Conservation (phyloP, 92 coral and sea anemone species). For the Hydrozoanthus gracilis region DNA sequence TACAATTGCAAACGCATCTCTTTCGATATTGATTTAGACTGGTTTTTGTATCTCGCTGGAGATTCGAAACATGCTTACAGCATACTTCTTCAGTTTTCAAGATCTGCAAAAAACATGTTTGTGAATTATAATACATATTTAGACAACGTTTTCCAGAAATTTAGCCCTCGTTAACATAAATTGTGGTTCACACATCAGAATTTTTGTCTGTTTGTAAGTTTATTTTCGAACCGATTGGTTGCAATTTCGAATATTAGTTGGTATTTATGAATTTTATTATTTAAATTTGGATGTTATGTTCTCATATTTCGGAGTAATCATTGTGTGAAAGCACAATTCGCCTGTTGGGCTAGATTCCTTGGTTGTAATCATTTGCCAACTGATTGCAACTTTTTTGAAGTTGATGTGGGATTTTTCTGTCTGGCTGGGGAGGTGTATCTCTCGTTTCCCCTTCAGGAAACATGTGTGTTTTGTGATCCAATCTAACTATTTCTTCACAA, state of each 20-base stretch:
- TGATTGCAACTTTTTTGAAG: constrained; percentile 1
- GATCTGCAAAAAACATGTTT: constrained; percentile 29
- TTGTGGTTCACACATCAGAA: neutral
- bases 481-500: constrained; percentile 26
- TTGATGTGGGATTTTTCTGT: constrained; percentile 33
- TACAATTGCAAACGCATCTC: constrained; percentile 11
- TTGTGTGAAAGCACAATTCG: neutral
- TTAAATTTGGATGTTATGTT: neutral
- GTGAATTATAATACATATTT: neutral
- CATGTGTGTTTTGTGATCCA: constrained; percentile 20
- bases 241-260: neutral
- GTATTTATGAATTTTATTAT: constrained; percentile 12
- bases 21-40: neutral
- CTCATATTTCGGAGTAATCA: constrained; percentile 13
- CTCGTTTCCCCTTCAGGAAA: constrained; percentile 13
- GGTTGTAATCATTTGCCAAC: neutral
- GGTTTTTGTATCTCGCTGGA: neutral
- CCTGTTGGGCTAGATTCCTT: neutral
- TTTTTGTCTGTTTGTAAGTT: neutral
- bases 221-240: neutral
- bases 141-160: neutral
- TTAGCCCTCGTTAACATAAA: neutral
- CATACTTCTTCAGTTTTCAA: neutral
- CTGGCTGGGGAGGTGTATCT: neutral
- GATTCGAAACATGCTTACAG: neutral